These are phyloP conservation scores for Laothoe populi DNA, from an alignment of 2,888 invertebrate species.

Conservation along the genomic window DNA sequence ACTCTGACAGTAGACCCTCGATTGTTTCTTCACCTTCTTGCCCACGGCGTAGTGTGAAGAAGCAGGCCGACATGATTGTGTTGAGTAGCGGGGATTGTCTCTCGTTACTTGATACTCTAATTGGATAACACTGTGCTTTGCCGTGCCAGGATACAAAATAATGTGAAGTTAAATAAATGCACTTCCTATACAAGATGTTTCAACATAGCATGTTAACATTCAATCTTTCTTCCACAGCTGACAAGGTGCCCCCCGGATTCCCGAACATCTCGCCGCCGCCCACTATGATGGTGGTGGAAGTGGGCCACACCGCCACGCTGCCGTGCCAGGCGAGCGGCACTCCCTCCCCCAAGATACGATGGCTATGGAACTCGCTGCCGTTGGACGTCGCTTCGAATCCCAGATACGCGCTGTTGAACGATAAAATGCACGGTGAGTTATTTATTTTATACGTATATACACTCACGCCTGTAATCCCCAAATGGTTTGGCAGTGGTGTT, in stretches of 20 bases:
- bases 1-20: no score
- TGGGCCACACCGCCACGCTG: slow-evolving; percentile 95
- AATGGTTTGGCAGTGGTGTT: no score
- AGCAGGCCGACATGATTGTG: no score
- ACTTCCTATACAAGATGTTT: neutral
- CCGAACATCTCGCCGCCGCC: slow-evolving; percentile 93
- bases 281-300: slow-evolving; percentile 97
- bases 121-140: no score
- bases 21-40: no score
- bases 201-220: neutral
- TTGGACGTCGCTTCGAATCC: slow-evolving; percentile 93
- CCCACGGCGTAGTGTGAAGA: no score
- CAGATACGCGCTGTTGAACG: slow-evolving; percentile 93
- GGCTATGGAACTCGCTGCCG: slow-evolving; percentile 97
- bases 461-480: no score
- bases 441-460: neutral
- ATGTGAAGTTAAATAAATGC: no score
- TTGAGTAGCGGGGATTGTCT: no score
- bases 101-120: no score
- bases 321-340: slow-evolving; percentile 95
- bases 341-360: slow-evolving; percentile 93
- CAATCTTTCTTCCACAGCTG: slow-evolving; percentile 78
- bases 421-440: slow-evolving; percentile 90
- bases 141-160: no score
- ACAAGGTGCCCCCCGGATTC: slow-evolving; percentile 96